Percentiles rank a stretch among this genome's conserved stretches.
These are phyloP conservation scores for Scomber japonicus DNA, from an alignment of 2,113 vertebrate genomes.

Conservation along the genomic window DNA sequence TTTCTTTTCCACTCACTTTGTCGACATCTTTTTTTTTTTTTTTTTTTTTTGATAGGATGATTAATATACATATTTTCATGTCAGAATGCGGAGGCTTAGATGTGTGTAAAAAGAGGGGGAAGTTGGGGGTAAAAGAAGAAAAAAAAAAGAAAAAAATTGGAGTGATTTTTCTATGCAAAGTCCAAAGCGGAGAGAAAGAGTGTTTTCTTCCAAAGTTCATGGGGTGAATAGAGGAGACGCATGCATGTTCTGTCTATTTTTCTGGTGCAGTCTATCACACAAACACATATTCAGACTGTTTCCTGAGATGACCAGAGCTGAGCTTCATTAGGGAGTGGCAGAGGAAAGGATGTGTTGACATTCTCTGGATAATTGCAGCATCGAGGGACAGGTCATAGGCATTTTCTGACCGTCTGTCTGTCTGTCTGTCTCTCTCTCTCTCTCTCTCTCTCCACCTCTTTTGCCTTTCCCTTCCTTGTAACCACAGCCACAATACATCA, in stretches of 20 bases:
- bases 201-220: conserved; percentile 45
- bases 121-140: no score
- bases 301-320: conserved; percentile 5
- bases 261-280: background rate
- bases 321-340: conserved; percentile 5
- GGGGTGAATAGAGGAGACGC: conserved; percentile 30
- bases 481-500: background rate
- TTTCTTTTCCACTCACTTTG: background rate
- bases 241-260: background rate
- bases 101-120: no score
- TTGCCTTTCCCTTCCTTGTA: background rate
- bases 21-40: background rate
- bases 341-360: conserved; percentile 58
- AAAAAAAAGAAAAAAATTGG: background rate
- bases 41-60: conserved; percentile 13
- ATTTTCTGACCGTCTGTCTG: background rate
- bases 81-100: background rate
- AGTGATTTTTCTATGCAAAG: conserved; percentile 13
- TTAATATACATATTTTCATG: conserved; percentile 26
- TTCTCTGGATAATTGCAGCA: conserved; percentile 55
- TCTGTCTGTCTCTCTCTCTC: background rate
- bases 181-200: conserved; percentile 1
- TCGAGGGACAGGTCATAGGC: conserved; percentile 31
- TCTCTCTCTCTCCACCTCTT: background rate
- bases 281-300: conserved; percentile 10